Percentiles rank a stretch among this genome's conserved stretches.
These are phyloP conservation scores for Notechis scutatus DNA, from an alignment of 2,113 vertebrate genomes.

Conservation along the genomic window DNA sequence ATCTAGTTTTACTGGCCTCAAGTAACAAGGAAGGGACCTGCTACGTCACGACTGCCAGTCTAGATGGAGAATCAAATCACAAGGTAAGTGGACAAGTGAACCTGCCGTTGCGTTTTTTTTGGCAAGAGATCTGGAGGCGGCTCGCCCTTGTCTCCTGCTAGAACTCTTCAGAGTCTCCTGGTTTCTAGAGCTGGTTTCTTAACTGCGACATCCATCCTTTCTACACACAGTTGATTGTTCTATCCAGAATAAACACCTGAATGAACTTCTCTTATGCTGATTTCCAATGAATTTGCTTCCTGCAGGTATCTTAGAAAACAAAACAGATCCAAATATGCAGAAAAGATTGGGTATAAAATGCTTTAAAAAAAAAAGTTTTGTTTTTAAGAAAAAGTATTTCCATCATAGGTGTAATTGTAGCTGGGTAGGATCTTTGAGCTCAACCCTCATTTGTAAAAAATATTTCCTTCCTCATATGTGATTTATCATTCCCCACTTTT, in stretches of 20 bases:
- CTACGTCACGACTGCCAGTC: conserved; percentile 93
- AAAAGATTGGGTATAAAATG: not conserved
- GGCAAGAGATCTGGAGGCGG: not conserved
- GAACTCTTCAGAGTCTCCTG: not conserved
- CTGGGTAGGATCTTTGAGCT: rapidly evolving
- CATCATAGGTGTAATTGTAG: not conserved
- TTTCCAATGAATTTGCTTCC: not conserved
- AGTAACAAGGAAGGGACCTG: conserved; percentile 84
- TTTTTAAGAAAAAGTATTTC: not conserved
- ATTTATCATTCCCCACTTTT: not conserved
- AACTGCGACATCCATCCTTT: not conserved
- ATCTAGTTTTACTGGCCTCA: conserved; percentile 89
- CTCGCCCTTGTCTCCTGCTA: not conserved
- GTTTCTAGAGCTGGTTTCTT: not conserved
- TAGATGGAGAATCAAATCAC: conserved; percentile 96
- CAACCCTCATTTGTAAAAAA: rapidly evolving
- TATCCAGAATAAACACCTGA: not conserved
- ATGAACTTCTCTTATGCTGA: not conserved
- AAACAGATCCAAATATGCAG: not conserved
- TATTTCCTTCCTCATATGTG: not conserved
- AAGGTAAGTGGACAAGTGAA: conserved; percentile 75
- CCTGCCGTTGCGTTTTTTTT: rapidly evolving
- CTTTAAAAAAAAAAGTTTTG: not conserved
- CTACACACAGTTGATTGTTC: not conserved
- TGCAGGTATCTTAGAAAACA: not conserved